These are phyloP conservation scores for Sphaerophoria taeniata DNA, from an alignment of 2,888 invertebrate genomes.

Conservation along the genomic window DNA sequence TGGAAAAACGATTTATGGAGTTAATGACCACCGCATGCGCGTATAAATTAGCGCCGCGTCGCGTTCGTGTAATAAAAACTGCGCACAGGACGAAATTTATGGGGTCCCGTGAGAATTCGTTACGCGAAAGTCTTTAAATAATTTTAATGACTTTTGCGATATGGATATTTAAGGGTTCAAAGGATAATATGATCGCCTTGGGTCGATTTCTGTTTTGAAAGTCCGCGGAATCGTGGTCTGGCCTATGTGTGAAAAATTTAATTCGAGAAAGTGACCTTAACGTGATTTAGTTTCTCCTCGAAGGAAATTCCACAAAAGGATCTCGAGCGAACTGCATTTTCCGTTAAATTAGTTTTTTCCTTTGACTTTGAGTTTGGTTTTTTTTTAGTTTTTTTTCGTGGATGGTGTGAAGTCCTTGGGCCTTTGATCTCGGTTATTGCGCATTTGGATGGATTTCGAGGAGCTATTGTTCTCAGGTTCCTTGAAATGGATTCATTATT, in stretches of 20 bases:
- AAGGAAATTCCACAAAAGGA: slow-evolving; percentile 26
- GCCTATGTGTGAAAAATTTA: slow-evolving; percentile 59
- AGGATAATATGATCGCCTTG: slow-evolving; percentile 36
- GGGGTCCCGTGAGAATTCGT: slow-evolving; percentile 71
- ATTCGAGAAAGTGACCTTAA: slow-evolving; percentile 66
- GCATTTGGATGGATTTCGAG: slow-evolving; percentile 27
- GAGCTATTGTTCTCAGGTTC: slow-evolving; percentile 28
- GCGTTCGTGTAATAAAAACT: slow-evolving; percentile 53
- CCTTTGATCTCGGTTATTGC: slow-evolving; percentile 37
- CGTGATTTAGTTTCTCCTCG: slow-evolving; percentile 9
- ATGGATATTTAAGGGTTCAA: slow-evolving; percentile 49
- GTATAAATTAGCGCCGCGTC: slow-evolving; percentile 33
- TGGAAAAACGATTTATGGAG: slow-evolving; percentile 58
- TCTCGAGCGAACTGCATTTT: slow-evolving; percentile 6
- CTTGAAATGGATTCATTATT: slow-evolving; percentile 52
- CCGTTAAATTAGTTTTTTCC: slow-evolving; percentile 22
- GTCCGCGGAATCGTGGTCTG: slow-evolving; percentile 44
- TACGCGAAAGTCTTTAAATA: slow-evolving; percentile 43
- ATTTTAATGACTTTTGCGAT: slow-evolving; percentile 62
- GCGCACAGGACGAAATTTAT: slow-evolving; percentile 67
- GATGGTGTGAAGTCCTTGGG: neutral
- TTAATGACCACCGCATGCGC: slow-evolving; percentile 65
- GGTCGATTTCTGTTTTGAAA: slow-evolving; percentile 22
- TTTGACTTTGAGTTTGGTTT: neutral
- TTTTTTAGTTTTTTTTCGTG: too few species aligned